Conservation (phyloP, 2,113 vertebrate species). For the Corvus cornix region DNA sequence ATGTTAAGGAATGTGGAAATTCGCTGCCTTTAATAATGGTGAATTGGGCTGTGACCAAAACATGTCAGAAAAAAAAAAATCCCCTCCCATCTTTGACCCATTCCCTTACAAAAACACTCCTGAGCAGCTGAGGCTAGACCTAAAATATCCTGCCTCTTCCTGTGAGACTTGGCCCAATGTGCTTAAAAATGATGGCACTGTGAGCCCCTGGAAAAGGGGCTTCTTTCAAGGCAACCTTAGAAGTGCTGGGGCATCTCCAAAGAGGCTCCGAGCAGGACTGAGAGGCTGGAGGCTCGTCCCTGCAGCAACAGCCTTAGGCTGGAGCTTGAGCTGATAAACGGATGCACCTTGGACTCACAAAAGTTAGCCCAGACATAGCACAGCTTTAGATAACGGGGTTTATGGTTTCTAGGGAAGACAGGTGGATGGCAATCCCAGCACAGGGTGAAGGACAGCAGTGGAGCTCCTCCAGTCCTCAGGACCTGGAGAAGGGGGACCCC, state of each 20-base stretch:
- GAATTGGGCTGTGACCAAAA: background rate
- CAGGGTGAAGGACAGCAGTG: fast-evolving
- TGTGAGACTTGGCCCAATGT: background rate
- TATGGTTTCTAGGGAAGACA: background rate
- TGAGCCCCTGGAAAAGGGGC: background rate
- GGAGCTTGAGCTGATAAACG: background rate
- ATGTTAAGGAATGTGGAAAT: background rate
- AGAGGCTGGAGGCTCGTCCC: background rate
- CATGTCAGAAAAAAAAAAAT: background rate
- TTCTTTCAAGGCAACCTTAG: background rate
- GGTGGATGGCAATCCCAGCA: fast-evolving
- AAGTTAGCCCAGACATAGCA: background rate
- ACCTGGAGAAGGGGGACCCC: background rate
- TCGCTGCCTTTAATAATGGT: background rate
- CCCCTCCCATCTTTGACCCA: background rate
- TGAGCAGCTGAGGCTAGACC: background rate
- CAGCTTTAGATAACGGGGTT: background rate
- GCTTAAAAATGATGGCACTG: background rate
- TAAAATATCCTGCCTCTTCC: background rate
- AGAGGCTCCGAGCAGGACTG: fast-evolving
- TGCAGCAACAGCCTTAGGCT: background rate
- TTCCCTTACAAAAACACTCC: background rate
- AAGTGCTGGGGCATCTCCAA: background rate
- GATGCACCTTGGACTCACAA: background rate
- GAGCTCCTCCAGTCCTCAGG: background rate